Conservation (phyloP, 1,140 invertebrate species). For the Pogonognathellus flavescens region DNA sequence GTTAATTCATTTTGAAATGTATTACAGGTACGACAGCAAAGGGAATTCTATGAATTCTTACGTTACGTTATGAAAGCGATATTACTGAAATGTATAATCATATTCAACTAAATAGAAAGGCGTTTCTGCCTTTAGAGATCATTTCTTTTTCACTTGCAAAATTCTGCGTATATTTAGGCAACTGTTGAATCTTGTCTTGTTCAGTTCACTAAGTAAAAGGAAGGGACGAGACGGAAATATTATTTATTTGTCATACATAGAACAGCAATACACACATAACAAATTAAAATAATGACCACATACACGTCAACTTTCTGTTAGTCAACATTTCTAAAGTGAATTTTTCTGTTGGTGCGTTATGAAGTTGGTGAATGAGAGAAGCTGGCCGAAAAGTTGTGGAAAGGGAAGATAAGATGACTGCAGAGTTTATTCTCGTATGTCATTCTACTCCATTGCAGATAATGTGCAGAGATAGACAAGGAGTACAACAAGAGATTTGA, state of each 20-base stretch:
- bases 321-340: constrained; percentile 1
- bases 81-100: too few relatives aligned
- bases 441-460: constrained; percentile 28
- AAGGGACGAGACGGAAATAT: constrained; percentile 8
- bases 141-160: constrained; percentile 24
- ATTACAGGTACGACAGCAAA: too few relatives aligned
- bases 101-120: too few relatives aligned
- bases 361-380: not conserved
- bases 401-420: not conserved
- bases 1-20: too few relatives aligned
- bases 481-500: not conserved
- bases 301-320: constrained; percentile 15
- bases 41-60: too few relatives aligned
- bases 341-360: not conserved
- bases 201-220: not conserved
- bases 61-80: too few relatives aligned
- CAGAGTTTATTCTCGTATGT: constrained; percentile 23
- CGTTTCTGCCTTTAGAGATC: not conserved
- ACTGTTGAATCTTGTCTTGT: not conserved
- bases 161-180: not conserved
- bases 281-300: constrained; percentile 46
- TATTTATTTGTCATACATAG: constrained; percentile 14
- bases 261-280: not conserved
- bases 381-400: not conserved
- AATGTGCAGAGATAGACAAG: not conserved